Evolutionary conservation across 2,888 invertebrate species (phyloP).

Genomic region (Dichetophora obliterata): DNA sequence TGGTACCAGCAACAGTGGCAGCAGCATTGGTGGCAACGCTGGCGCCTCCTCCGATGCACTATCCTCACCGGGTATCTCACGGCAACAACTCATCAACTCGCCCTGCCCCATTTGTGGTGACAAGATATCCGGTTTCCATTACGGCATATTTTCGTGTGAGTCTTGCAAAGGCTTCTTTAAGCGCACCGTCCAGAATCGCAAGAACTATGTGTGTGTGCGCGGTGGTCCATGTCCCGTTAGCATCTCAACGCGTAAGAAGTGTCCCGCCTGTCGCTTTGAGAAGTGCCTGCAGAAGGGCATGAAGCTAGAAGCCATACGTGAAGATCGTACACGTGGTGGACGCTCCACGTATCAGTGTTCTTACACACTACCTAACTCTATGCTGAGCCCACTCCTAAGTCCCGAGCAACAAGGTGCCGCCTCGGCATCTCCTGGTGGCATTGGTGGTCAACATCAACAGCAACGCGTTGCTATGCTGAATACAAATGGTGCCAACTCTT

Average conservation of each 20-base stretch:
- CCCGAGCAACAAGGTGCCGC: slow-evolving; percentile 65
- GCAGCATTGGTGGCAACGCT: slow-evolving; percentile 70
- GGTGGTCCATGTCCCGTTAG: slow-evolving; percentile 94
- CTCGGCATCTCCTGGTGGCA: slow-evolving; percentile 47
- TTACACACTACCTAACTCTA: slow-evolving; percentile 84
- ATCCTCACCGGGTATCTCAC: slow-evolving; percentile 77
- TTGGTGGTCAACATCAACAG: slow-evolving; percentile 43
- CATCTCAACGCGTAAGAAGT: slow-evolving; percentile 94
- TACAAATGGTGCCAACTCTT: slow-evolving; percentile 61
- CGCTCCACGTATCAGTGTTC: slow-evolving; percentile 96
- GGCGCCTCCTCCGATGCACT: slow-evolving; percentile 71
- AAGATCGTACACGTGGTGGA: slow-evolving; percentile 94
- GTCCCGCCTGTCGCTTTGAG: slow-evolving; percentile 96
- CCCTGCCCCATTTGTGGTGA: slow-evolving; percentile 97
- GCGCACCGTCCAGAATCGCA: slow-evolving; percentile 97
- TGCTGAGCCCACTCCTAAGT: slow-evolving; percentile 71
- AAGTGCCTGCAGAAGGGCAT: slow-evolving; percentile 96
- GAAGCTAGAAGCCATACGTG: slow-evolving; percentile 97
- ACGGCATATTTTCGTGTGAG: slow-evolving; percentile 98
- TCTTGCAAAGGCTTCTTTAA: slow-evolving; percentile 99
- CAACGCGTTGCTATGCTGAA: slow-evolving; percentile 48
- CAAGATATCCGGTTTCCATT: slow-evolving; percentile 96
- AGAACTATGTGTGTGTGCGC: slow-evolving; percentile 93
- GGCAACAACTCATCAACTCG: slow-evolving; percentile 91
- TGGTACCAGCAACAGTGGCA: slow-evolving; percentile 44